Base-by-base conservation (phyloP, 1,140 invertebrate species). In the Drosophila insularis region DNA sequence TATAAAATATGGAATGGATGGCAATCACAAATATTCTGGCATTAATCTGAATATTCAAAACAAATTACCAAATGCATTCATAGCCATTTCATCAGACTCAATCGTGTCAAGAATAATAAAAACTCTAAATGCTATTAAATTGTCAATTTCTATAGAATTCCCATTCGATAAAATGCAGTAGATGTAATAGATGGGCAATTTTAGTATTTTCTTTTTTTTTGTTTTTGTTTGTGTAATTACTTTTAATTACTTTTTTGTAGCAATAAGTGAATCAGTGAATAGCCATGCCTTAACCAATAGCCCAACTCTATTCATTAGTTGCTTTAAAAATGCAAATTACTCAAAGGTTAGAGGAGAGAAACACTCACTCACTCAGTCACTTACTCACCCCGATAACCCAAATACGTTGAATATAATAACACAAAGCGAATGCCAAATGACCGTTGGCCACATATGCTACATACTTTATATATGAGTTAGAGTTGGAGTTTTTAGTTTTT, bases 391-490 rank as follows among this genome's bases (percentile, higher is more conserved):
- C 60, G 11, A 80, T 80, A 80, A 68, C 71, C 63, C 72, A 80
- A 80, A 78, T 78, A 65, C 32, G 43, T 50, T 23, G 43, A 68
- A 71, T 46, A 56, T 46, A 85, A 81, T 75, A 78, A 56, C 74
- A 70, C 66, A 87, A 81, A 87, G 74, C 65, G 60, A 75, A 78
- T 81, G 58, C 63, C 68, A 80, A 81, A 81, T 81, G 74, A 74
- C 70, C 79, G 62, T 64, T 80, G 59, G 54, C 73, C 68, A 54
- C 50, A 60, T 7, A 31, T 27, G 21, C 35, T 55, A 68, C 32
- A 64, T 50, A 50, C 17, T n/a, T n/a, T n/a, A 27, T 61, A n/a
- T 31, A 61, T 31, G 68, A 67, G 40, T 63, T 43, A 8, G 59
- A 43, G 13, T 61, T 50, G 50, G 50, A 37, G 32, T 21, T 43